phyloP scores from a whole-genome alignment of 1,140 invertebrate genomes.

The Saccostrea echinata region DNA sequence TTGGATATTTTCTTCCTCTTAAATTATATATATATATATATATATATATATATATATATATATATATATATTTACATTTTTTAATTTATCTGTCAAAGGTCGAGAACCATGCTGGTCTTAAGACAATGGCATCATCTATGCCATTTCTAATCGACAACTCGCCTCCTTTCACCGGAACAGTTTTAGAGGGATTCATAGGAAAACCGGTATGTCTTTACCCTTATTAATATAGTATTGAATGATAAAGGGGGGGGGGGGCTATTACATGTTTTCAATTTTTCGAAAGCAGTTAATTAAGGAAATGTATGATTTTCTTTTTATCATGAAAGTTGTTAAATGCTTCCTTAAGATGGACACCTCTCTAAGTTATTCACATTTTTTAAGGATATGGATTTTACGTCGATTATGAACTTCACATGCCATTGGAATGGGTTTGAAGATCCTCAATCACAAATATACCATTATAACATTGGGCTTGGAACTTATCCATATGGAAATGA shows the following conservation, averaged over 20 bases:
- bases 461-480: slow-evolving; percentile 57
- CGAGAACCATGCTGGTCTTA: neutral
- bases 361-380: neutral
- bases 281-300: neutral
- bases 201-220: neutral
- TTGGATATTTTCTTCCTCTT: neutral
- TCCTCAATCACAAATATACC: slow-evolving; percentile 52
- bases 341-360: neutral
- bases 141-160: neutral
- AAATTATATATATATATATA: neutral
- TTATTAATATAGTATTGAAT: no score
- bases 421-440: slow-evolving; percentile 60
- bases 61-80: neutral
- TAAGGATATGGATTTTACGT: neutral
- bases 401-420: neutral
- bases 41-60: no score
- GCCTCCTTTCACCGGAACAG: neutral
- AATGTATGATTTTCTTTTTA: no score
- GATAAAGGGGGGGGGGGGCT: no score
- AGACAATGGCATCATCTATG: neutral
- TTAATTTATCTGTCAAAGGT: neutral
- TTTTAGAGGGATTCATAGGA: neutral
- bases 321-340: no score
- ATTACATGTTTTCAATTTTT: neutral
- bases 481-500: neutral